Evolutionary conservation across 2,113 vertebrate species (phyloP).

Genomic region (Dromas ardeola): DNA sequence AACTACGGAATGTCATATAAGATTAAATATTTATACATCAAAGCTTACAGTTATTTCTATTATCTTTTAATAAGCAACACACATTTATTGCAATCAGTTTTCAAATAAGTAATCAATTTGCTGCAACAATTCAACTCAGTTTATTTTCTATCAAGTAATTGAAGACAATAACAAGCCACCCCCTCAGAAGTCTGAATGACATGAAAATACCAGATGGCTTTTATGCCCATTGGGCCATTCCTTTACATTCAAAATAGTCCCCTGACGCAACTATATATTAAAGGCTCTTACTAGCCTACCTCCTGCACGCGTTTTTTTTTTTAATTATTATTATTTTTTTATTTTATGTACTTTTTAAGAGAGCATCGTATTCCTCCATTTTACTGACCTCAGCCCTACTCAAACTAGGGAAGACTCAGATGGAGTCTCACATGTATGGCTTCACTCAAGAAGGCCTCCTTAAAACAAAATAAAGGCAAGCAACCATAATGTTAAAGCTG

Average conservation of each 20-base stretch:
- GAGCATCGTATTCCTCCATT: background rate
- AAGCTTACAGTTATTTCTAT: background rate
- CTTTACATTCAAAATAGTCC: background rate
- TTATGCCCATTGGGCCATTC: background rate
- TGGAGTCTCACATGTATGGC: background rate
- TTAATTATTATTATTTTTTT: background rate
- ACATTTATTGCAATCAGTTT: background rate
- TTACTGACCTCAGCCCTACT: background rate
- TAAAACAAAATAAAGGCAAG: background rate
- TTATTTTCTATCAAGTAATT: background rate
- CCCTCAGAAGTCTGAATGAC: background rate
- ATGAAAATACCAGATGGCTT: background rate
- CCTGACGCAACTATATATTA: background rate
- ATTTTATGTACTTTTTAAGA: background rate
- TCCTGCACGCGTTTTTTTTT: background rate
- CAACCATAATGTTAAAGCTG: background rate
- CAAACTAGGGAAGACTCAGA: background rate
- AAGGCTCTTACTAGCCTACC: background rate
- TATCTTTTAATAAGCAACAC: background rate
- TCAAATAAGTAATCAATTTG: background rate
- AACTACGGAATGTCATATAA: background rate
- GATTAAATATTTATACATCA: background rate
- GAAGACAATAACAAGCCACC: background rate
- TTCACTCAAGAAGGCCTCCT: background rate
- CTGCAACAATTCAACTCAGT: background rate